Conservation (phyloP, 2,888 invertebrate species). For the Kryphioiulus occultus region DNA sequence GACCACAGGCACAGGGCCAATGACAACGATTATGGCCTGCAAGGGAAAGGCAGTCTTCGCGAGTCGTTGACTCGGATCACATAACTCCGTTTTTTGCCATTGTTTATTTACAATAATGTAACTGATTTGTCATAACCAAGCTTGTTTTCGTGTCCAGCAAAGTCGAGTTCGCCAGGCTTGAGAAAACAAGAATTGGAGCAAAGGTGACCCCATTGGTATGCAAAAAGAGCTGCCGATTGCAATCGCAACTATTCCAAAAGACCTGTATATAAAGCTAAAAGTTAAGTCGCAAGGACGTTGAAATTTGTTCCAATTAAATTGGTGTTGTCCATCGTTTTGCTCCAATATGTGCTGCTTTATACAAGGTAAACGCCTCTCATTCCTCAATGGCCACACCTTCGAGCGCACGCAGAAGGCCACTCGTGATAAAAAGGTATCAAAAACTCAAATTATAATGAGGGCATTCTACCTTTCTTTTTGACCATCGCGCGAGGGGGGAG, state of each 20-base stretch:
- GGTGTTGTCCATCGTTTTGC: not conserved
- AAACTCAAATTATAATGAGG: not conserved
- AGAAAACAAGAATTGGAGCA: not conserved
- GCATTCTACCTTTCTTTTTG: not conserved
- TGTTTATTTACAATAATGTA: not conserved
- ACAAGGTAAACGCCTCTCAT: conserved; percentile 11
- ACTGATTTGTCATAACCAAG: not conserved
- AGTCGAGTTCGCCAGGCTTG: not conserved
- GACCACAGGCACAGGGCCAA: not conserved
- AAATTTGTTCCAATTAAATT: not conserved
- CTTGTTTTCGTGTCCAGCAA: not conserved
- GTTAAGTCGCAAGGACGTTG: not conserved
- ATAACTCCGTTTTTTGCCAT: not conserved
- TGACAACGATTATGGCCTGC: not conserved
- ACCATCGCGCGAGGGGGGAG: not conserved
- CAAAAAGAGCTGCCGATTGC: not conserved
- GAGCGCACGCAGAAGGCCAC: not conserved
- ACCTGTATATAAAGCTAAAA: not conserved
- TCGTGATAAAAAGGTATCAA: not conserved
- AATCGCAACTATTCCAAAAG: not conserved
- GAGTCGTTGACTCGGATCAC: conserved; percentile 1
- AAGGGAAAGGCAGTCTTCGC: not conserved
- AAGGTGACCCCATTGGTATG: not conserved
- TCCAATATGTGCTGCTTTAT: not conserved
- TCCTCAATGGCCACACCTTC: conserved; percentile 7